phyloP scores from a whole-genome alignment of 1,140 invertebrate species.

The Macrostomum lignano region DNA sequence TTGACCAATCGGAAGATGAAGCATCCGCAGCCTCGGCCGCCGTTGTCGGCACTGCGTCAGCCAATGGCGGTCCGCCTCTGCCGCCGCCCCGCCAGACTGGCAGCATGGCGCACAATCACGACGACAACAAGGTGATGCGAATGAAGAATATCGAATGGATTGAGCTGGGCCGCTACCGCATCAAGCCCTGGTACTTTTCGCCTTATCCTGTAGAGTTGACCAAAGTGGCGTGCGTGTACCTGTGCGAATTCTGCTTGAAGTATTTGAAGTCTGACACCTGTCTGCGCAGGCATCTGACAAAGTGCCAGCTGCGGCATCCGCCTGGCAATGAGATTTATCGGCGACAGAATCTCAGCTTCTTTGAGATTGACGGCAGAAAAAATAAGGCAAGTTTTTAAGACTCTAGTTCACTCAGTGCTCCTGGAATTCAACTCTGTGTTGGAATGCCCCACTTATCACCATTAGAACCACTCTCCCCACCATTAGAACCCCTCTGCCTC shows the following conservation, averaged over 20 bases:
- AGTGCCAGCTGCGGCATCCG: constrained; percentile 75
- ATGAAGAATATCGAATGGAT: constrained; percentile 96
- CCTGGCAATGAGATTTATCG: constrained; percentile 97
- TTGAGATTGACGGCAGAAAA: constrained; percentile 93
- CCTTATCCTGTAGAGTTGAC: constrained; percentile 91
- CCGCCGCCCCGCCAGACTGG: constrained; percentile 25
- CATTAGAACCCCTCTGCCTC: too few relatives aligned
- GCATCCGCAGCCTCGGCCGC: too few relatives aligned
- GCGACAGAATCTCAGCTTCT: constrained; percentile 77
- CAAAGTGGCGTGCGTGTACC: constrained; percentile 60
- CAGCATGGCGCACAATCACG: constrained; percentile 40
- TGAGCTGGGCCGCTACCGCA: constrained; percentile 60
- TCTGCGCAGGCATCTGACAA: constrained; percentile 64
- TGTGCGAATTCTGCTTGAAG: constrained; percentile 95
- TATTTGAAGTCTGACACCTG: constrained; percentile 83
- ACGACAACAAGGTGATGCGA: constrained; percentile 61
- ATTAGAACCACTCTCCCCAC: too few relatives aligned
- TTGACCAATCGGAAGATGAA: too few relatives aligned
- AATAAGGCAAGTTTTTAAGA: constrained; percentile 40
- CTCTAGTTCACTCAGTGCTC: too few relatives aligned
- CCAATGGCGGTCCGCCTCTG: too few relatives aligned
- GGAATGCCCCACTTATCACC: too few relatives aligned
- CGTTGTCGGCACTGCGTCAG: too few relatives aligned
- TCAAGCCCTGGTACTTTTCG: constrained; percentile 94
- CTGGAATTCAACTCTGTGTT: too few relatives aligned